Evolutionary conservation across 64 coral and sea anemone species (phyloP).

Genomic region (Astreopora myriophthalma): DNA sequence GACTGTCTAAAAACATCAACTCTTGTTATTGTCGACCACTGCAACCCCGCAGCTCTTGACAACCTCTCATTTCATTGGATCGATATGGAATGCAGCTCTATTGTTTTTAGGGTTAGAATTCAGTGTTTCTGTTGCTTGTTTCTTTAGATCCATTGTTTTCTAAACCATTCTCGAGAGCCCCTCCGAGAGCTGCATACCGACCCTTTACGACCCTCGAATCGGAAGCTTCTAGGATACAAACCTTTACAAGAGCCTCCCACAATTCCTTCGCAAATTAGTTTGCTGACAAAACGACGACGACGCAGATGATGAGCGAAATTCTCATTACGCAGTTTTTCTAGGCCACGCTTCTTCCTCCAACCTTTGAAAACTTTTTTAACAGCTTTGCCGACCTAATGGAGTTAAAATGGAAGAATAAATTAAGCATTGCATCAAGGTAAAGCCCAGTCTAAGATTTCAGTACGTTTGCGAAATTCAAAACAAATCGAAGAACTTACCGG

Average conservation of each 20-base stretch:
- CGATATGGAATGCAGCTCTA: too few species aligned
- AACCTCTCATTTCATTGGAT: too few species aligned
- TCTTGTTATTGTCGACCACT: too few species aligned
- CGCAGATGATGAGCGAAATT: constrained; percentile 87
- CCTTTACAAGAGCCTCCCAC: constrained; percentile 86
- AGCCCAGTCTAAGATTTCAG: not conserved
- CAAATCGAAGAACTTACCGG: constrained; percentile 53
- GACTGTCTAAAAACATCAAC: too few species aligned
- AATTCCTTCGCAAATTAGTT: constrained; percentile 94
- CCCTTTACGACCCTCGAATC: too few species aligned
- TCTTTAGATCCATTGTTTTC: too few species aligned
- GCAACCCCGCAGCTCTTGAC: too few species aligned
- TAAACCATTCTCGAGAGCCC: too few species aligned
- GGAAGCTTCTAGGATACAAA: not conserved
- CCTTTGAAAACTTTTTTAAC: constrained; percentile 95
- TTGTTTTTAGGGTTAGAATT: too few species aligned
- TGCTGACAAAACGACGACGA: constrained; percentile 90
- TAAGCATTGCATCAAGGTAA: not conserved
- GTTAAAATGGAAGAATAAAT: not conserved
- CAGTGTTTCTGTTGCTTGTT: too few species aligned
- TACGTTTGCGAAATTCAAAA: not conserved
- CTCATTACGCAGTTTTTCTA: constrained; percentile 78
- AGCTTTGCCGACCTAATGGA: constrained; percentile 79
- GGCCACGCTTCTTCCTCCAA: constrained; percentile 90
- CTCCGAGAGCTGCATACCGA: too few species aligned